Percentiles rank a stretch among this genome's conserved stretches.
These are phyloP conservation scores for Copsychus sechellarum DNA, from an alignment of 2,113 vertebrate species.

Conservation along the genomic window DNA sequence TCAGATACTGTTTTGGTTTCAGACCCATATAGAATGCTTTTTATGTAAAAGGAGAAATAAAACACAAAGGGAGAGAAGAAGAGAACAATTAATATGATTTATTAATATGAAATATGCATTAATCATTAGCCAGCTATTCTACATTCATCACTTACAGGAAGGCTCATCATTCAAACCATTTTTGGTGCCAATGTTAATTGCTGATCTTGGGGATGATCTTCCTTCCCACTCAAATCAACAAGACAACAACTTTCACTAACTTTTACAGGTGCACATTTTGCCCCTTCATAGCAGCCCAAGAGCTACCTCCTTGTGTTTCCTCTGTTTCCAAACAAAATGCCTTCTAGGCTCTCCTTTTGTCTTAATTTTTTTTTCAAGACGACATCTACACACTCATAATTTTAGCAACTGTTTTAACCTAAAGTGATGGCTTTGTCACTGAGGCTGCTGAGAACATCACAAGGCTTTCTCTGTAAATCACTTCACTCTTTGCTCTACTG, in stretches of 20 bases:
- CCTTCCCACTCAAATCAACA: neutral
- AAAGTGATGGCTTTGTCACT: neutral
- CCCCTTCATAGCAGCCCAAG: neutral
- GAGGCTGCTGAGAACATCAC: neutral
- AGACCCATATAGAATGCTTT: neutral
- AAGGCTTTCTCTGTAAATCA: neutral
- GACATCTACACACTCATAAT: neutral
- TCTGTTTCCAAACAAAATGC: neutral
- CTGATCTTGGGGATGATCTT: conserved; percentile 7
- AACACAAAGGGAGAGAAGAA: neutral
- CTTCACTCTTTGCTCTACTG: neutral
- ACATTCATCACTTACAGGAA: conserved; percentile 46
- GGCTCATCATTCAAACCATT: conserved; percentile 38
- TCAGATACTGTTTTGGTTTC: neutral
- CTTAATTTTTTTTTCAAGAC: neutral
- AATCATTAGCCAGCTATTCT: conserved; percentile 47
- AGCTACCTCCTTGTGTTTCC: neutral
- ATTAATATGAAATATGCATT: conserved; percentile 53
- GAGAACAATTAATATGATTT: conserved; percentile 58
- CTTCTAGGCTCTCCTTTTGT: neutral
- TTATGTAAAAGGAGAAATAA: neutral
- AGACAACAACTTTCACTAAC: neutral
- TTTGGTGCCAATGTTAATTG: conserved; percentile 23
- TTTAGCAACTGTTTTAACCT: neutral
- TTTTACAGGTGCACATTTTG: neutral